Evolutionary conservation across 2,113 vertebrate genomes (phyloP).

Genomic region (Xenopus borealis): DNA sequence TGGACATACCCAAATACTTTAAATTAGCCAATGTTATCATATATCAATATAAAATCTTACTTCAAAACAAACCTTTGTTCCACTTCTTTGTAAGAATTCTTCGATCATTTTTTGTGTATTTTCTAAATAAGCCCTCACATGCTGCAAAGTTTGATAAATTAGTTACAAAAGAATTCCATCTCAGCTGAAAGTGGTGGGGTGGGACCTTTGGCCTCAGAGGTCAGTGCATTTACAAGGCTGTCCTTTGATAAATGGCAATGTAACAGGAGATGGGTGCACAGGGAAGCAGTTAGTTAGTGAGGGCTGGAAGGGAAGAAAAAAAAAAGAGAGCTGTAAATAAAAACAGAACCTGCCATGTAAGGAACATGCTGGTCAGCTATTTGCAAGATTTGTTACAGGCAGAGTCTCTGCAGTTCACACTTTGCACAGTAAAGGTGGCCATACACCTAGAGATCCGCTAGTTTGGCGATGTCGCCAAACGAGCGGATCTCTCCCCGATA

Average conservation of each 20-base stretch:
- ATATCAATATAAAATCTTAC: no score
- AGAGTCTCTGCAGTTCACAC: neutral
- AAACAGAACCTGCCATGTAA: constrained; percentile 1
- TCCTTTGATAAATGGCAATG: constrained; percentile 24
- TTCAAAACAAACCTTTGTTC: no score
- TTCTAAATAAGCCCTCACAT: constrained; percentile 41
- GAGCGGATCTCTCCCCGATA: no score
- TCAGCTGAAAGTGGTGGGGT: constrained; percentile 39
- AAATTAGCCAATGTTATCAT: no score
- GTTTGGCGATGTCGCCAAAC: no score
- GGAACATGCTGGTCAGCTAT: constrained; percentile 1
- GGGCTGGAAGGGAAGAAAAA: constrained; percentile 14
- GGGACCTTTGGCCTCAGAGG: constrained; percentile 35
- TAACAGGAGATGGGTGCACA: constrained; percentile 20
- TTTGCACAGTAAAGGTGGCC: neutral
- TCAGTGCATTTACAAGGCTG: constrained; percentile 36
- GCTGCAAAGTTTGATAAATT: constrained; percentile 5
- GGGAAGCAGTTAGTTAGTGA: constrained; percentile 23
- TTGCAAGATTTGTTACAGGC: constrained; percentile 28
- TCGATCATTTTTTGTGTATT: constrained; percentile 53
- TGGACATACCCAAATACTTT: no score
- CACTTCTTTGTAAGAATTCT: constrained; percentile 47
- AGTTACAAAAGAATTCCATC: constrained; percentile 51
- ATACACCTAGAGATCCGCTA: no score
- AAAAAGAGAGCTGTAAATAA: constrained; percentile 30